Evolutionary conservation across 1,140 invertebrate genomes (phyloP), one percentile per base, ranked within the genome.

Genomic region (Drosophila navojoa): DNA sequence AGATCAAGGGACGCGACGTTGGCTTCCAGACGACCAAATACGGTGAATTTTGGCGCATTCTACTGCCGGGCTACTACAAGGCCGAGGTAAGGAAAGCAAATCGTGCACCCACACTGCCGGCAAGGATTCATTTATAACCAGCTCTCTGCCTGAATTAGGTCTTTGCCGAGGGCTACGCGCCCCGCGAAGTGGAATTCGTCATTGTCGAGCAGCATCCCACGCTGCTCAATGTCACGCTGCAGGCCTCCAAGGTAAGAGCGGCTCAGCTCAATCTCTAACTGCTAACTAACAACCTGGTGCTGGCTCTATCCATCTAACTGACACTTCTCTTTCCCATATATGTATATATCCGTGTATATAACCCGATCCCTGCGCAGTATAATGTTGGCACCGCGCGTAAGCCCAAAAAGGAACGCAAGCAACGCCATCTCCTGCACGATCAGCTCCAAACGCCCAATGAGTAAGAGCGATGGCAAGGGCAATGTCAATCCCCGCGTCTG

Each of bases 31-130:
- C 96, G 5, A 98, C 97, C 1, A 96, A 97, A 92, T 96, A 97
- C 78, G 97, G 97, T n/a, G 97, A 98, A 93, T 98, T 97, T 93
- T 98, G 97, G 97, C 94, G 97, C 70, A 96, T 98, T 38, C 92
- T 98, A 5, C 81, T 98, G 47, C 97, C 97, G 2, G 97, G 97
- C 81, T 93, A 95, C 40, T 98, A 98, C 92, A 96, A 95, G 78
- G 91, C 98, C 22, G 96, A 98, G 93, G 97, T 97, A 92, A 92
- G 80, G 16, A 16, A 11, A 1, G 3, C 5, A 4, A 2, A 38
- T 3, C 10, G 35, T 2, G 6, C 6, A 4, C 10, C 0, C 35
- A 3, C 11, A 38, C 11, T 0, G 4, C 0, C 1, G 19, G 6
- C 9, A 10, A 4, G 7, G 50, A 16, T 3, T 11, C n/a, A 9